Base-by-base conservation (phyloP, 2,888 invertebrate genomes). In the Psylliodes chrysocephalus region DNA sequence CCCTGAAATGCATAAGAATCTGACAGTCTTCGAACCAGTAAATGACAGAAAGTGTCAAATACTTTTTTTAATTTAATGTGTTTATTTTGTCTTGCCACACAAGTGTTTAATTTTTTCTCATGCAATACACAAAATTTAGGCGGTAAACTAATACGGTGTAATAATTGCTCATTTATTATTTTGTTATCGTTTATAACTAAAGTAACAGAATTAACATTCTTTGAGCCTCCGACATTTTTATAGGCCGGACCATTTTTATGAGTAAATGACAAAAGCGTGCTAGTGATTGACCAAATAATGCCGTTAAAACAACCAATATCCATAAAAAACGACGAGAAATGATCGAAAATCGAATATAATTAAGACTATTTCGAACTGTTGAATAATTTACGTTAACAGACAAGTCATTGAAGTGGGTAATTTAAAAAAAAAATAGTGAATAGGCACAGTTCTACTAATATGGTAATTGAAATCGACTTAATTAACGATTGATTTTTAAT, bases 401-500 rank as follows among this genome's bases (percentile, higher is more conserved):
- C 28, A 17, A 19, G 28, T 38, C 51, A 55, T 55, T 55, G 33
- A 55, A 18, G 42, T n/a, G n/a, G n/a, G n/a, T 33, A 49, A 44
- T 60, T 44, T 33, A 54, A 56, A 60, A 54, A 56, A 60, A 51
- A 64, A 63, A 46, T 49, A n/a, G 40, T n/a, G 42, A 63, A 53
- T 59, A 56, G 63, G 19, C 51, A 54, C 42, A 53, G 51, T 53
- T 7, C 33, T 49, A 56, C 60, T 63, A 63, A 64, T 62, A 64
- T 63, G 67, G 64, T 53, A 57, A 65, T 54, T 62, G 61, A 56
- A 46, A 17, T 33, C n/a, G 44, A 52, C 25, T 42, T 60, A 60
- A 60, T 64, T 60, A 47, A 52, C 30, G 44, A 55, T 19, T 62
- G 55, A 55, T 64, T 64, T 56, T 64, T 56, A 56, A 64, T 55